Percentiles rank a stretch among this genome's conserved stretches.
These are phyloP conservation scores for Tridacna gigas DNA, from an alignment of 2,888 invertebrate species.

Conservation along the genomic window DNA sequence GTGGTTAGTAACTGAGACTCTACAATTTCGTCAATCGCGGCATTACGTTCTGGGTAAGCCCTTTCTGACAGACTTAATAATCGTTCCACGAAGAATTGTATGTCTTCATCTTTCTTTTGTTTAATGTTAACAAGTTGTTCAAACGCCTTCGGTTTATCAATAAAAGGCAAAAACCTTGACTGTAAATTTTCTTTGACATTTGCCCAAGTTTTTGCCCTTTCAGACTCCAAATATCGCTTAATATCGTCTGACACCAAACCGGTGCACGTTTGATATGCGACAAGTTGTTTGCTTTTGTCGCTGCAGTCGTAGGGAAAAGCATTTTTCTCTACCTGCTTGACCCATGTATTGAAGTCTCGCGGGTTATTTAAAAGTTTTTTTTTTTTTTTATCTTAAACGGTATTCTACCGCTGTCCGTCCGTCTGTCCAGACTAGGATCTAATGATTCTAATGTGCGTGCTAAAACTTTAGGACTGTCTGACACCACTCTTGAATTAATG, in stretches of 20 bases:
- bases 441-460: not conserved
- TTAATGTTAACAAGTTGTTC: not conserved
- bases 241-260: not conserved
- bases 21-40: constrained; percentile 9
- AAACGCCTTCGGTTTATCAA: constrained; percentile 11
- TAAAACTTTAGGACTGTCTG: not conserved
- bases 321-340: constrained; percentile 12
- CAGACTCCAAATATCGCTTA: constrained; percentile 2
- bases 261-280: not conserved
- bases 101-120: not conserved
- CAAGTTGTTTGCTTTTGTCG: not conserved
- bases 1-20: constrained; percentile 21
- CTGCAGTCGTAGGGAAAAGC: not conserved
- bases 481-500: not conserved
- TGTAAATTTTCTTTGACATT: constrained; percentile 3
- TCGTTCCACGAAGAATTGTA: not conserved
- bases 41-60: constrained; percentile 4
- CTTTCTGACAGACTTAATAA: constrained; percentile 1
- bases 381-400: not conserved
- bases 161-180: constrained; percentile 9
- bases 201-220: not conserved
- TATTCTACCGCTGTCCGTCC: constrained; percentile 1
- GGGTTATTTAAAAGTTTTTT: not conserved
- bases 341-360: not conserved
- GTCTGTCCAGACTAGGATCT: not conserved